These are phyloP conservation scores for Smutsia gigantea DNA, from an alignment of 2,797 vertebrate genomes.

Conservation along the genomic window DNA sequence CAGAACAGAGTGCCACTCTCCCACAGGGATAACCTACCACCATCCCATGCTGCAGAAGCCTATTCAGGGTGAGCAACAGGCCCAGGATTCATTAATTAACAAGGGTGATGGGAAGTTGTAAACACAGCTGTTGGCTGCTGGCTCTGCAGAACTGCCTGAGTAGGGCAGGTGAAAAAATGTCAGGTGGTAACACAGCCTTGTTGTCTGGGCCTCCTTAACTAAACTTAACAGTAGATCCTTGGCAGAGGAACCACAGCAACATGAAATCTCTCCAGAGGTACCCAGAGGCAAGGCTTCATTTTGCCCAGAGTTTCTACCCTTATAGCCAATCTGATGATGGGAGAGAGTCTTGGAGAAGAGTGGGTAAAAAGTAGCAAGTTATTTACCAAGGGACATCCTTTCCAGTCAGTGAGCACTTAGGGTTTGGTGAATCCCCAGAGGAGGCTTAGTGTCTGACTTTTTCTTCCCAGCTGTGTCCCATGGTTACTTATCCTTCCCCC, in stretches of 20 bases:
- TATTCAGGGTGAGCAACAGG: neutral
- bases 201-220: neutral
- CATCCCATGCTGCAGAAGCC: neutral
- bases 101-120: neutral
- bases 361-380: too few species aligned
- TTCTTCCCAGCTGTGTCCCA: neutral
- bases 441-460: neutral
- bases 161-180: neutral
- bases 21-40: neutral
- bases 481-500: neutral
- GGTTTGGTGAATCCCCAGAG: neutral
- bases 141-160: neutral
- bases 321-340: neutral
- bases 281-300: neutral
- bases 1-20: neutral
- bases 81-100: slow-evolving; percentile 34
- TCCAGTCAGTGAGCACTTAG: neutral
- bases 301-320: neutral
- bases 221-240: neutral
- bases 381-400: neutral
- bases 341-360: neutral
- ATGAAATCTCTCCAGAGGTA: neutral
- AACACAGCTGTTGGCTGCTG: slow-evolving; percentile 40
- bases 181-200: neutral
- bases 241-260: neutral